Conservation (phyloP, 2,888 invertebrate genomes). For the Scelioninae gen. 2 region DNA sequence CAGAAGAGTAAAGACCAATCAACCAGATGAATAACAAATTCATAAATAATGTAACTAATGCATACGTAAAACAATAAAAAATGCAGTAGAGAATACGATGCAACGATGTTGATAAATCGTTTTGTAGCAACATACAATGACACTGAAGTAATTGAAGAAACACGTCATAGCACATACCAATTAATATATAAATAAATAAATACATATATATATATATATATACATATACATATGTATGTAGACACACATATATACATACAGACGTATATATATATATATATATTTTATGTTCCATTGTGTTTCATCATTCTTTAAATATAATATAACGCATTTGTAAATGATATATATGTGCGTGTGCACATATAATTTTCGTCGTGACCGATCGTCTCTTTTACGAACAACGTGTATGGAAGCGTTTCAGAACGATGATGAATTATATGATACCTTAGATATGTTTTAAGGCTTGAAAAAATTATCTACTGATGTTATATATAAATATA, state of each 20-base stretch:
- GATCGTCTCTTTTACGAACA: slow-evolving; percentile 60
- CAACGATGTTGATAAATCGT: slow-evolving; percentile 52
- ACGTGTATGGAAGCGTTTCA: slow-evolving; percentile 60
- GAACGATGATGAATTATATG: slow-evolving; percentile 57
- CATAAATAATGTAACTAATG: slow-evolving; percentile 7
- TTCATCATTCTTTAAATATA: slow-evolving; percentile 48
- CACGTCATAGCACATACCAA: slow-evolving; percentile 33
- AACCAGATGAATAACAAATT: slow-evolving; percentile 9
- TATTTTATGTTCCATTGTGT: slow-evolving; percentile 39
- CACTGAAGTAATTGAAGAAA: slow-evolving; percentile 9
- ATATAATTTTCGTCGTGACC: slow-evolving; percentile 49
- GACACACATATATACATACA: slow-evolving; percentile 23
- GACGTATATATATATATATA: slow-evolving; percentile 23
- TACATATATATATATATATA: slow-evolving; percentile 39
- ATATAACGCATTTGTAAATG: slow-evolving; percentile 31
- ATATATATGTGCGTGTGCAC: slow-evolving; percentile 46
- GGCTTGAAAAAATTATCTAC: slow-evolving; percentile 69
- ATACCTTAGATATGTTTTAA: slow-evolving; percentile 66
- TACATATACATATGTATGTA: slow-evolving; percentile 18
- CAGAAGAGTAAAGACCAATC: slow-evolving; percentile 12
- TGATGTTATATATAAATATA: slow-evolving; percentile 70
- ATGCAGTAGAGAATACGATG: slow-evolving; percentile 39
- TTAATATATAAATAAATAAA: slow-evolving; percentile 42
- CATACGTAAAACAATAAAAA: slow-evolving; percentile 17
- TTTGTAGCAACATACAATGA: slow-evolving; percentile 49